Evolutionary conservation across 2,113 vertebrate species (phyloP).

Genomic region (Marmota flaviventris): DNA sequence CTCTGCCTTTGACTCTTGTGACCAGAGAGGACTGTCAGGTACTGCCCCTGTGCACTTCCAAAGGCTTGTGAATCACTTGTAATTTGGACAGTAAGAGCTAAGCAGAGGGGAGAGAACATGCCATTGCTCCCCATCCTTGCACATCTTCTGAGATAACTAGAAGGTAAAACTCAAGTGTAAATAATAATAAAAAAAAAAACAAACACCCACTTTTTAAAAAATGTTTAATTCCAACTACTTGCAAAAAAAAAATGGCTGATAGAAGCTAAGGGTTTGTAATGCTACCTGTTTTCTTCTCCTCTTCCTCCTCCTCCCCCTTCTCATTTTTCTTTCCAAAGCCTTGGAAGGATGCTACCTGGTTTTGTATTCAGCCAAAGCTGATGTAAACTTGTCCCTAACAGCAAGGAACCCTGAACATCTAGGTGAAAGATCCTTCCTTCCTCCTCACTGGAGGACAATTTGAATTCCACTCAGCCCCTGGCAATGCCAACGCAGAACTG

Average conservation of each 20-base stretch:
- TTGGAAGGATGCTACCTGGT: neutral
- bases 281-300: too few species aligned
- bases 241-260: neutral
- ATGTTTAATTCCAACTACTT: neutral
- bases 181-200: neutral
- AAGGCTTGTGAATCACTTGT: too few species aligned
- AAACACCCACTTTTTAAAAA: too few species aligned
- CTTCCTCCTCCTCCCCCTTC: too few species aligned
- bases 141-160: neutral
- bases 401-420: too few species aligned
- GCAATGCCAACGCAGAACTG: accelerated
- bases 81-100: too few species aligned
- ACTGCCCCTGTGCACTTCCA: too few species aligned
- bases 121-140: neutral
- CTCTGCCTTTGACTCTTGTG: too few species aligned
- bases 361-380: neutral
- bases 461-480: neutral
- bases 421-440: neutral
- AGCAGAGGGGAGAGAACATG: too few species aligned
- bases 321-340: too few species aligned
- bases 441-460: accelerated
- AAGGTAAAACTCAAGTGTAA: neutral
- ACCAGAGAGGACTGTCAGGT: too few species aligned
- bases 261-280: neutral
- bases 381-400: neutral